Evolutionary conservation across 2,888 invertebrate species (phyloP), one percentile per base, ranked within the genome.

Genomic region (Cylindroiulus punctatus): DNA sequence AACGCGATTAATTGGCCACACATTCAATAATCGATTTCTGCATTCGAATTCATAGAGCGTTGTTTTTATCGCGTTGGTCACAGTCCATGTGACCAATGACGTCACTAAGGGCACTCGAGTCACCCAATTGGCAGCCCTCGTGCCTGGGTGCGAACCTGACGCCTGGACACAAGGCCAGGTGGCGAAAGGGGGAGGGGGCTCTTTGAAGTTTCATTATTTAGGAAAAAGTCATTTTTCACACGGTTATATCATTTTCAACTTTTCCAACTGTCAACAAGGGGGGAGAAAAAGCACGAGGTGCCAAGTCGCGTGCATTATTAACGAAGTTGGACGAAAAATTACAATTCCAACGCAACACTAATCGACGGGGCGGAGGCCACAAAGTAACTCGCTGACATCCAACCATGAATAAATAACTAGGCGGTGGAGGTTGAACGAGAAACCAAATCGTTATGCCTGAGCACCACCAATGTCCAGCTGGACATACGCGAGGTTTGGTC

Each of bases 151-250:
- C 3, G 40, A 83, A 42, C 40, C 32, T 83, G 32, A 83, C 44
- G 83, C 36, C 32, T 83, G 22, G 81, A n/a, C 82, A 82, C 36
- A 82, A 8, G 42, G 10, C 19, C 19, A 7, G 42, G 83, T 83
- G 83, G 83, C 26, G 12, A 83, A 83, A 83, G 40, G 40, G 83
- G 44, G 40, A 44, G 44, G 40, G 83, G 14, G 44, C 22, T 26
- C 40, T 83, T 83, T 83, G 83, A 83, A 83, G 83, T 83, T 83
- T 83, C 83, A 83, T 83, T 83, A 83, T 83, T 83, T 83, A 76
- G 76, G 26, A 76, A 76, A 76, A 76, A 30, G 83, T 40, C 83
- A 83, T 83, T 83, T 83, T 36, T 83, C 83, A 83, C 83, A 36
- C 26, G n/a, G 83, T 76, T 76, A 76, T 76, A 76, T 76, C 76